Conservation (phyloP, 2,797 vertebrate genomes). For the Bradypodion pumilum region DNA sequence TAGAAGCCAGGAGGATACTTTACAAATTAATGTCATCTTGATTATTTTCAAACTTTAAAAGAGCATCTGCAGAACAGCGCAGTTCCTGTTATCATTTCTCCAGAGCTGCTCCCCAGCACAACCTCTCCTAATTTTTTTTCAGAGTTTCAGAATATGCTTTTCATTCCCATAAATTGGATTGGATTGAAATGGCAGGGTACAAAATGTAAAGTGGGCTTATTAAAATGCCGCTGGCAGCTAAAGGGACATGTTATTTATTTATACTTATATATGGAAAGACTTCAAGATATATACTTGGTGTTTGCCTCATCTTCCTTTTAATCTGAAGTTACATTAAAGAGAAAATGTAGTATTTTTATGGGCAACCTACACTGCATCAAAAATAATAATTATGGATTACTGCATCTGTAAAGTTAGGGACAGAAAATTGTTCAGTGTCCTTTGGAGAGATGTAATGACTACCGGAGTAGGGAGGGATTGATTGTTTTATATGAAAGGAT, state of each 20-base stretch:
- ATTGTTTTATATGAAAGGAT: no score
- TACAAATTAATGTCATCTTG: background rate
- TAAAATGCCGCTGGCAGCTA: conserved; percentile 62
- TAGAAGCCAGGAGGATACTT: background rate
- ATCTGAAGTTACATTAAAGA: conserved; percentile 63
- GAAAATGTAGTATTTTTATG: conserved; percentile 51
- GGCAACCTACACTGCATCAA: conserved; percentile 37
- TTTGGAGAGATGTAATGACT: background rate
- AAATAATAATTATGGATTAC: background rate
- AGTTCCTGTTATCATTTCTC: background rate
- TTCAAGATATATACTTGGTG: conserved; percentile 56
- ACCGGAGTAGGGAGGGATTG: background rate
- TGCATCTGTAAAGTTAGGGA: background rate
- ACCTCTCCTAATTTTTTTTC: conserved; percentile 9
- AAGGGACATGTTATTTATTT: conserved; percentile 23
- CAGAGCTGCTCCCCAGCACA: background rate
- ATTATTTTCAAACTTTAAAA: background rate
- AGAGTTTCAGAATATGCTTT: conserved; percentile 25
- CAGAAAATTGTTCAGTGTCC: background rate
- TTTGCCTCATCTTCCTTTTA: conserved; percentile 54
- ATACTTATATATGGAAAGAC: conserved; percentile 45
- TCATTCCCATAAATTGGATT: conserved; percentile 39
- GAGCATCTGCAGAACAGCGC: rapidly evolving
- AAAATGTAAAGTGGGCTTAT: conserved; percentile 22
- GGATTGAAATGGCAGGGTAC: conserved; percentile 28